These are phyloP conservation scores for Trematomus loennbergii DNA, from an alignment of 2,113 vertebrate genomes.

Conservation along the genomic window DNA sequence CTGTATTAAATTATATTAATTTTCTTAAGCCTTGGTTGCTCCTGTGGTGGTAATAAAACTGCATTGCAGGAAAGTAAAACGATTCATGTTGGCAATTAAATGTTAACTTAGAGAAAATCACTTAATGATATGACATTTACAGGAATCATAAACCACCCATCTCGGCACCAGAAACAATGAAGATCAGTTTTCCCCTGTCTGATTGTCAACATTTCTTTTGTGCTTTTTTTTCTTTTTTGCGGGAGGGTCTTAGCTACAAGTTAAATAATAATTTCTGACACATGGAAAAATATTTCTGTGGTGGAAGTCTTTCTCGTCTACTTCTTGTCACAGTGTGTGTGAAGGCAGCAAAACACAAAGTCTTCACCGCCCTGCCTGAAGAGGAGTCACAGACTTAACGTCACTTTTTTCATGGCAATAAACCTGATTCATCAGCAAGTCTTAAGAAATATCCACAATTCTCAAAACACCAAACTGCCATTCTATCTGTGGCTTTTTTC, in stretches of 20 bases:
- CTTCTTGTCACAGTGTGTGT: conserved; percentile 81
- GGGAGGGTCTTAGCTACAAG: conserved; percentile 54
- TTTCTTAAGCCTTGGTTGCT: conserved; percentile 14
- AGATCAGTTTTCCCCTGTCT: conserved; percentile 50
- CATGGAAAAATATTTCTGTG: conserved; percentile 59
- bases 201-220: conserved; percentile 78
- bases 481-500: conserved; percentile 35
- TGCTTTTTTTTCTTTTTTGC: conserved; percentile 67
- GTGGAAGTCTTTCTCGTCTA: conserved; percentile 52
- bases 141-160: conserved; percentile 39
- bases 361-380: conserved; percentile 31
- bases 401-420: conserved; percentile 8
- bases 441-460: conserved; percentile 35
- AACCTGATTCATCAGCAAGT: conserved; percentile 37
- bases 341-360: conserved; percentile 54
- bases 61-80: conserved; percentile 21
- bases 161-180: conserved; percentile 60
- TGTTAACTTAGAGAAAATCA: conserved; percentile 24
- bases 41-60: conserved; percentile 17
- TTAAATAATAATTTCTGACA: conserved; percentile 65
- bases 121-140: conserved; percentile 64
- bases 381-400: conserved; percentile 16
- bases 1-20: conserved; percentile 26
- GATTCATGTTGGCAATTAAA: conserved; percentile 25
- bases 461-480: conserved; percentile 20